These are phyloP conservation scores for Drosophila mauritiana DNA, from an alignment of 1,140 invertebrate species.

Conservation along the genomic window DNA sequence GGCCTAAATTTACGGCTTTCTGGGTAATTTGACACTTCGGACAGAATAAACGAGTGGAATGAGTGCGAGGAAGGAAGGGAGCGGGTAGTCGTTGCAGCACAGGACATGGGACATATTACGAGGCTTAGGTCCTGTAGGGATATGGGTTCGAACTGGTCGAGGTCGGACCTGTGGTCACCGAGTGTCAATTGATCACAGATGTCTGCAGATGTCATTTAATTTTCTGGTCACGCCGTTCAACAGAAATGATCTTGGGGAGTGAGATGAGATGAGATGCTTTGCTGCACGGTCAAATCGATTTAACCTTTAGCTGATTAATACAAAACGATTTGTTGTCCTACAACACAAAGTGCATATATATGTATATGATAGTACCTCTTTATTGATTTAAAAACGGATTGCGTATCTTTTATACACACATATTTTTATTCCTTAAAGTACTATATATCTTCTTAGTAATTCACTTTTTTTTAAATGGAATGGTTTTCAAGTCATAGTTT, in stretches of 20 bases:
- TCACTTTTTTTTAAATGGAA: no score
- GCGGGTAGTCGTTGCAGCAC: slow-evolving; percentile 33
- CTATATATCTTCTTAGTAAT: no score
- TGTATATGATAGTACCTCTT: no score
- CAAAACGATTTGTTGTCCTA: slow-evolving; percentile 10
- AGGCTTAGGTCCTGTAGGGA: slow-evolving; percentile 13
- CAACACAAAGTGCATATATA: no score
- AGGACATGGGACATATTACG: background rate
- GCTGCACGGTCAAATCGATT: slow-evolving; percentile 31
- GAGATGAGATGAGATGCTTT: slow-evolving; percentile 20
- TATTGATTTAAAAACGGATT: no score
- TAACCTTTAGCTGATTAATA: slow-evolving; percentile 22
- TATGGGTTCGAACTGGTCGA: slow-evolving; percentile 4
- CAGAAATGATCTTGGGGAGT: slow-evolving; percentile 50
- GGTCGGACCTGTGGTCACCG: slow-evolving; percentile 57
- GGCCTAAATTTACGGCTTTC: slow-evolving; percentile 77
- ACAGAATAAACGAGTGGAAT: slow-evolving; percentile 51
- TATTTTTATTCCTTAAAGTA: no score
- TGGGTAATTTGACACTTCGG: slow-evolving; percentile 79
- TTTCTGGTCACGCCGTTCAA: slow-evolving; percentile 50
- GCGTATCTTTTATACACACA: no score
- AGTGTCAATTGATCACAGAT: slow-evolving; percentile 75
- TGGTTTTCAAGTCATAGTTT: no score
- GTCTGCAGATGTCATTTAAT: slow-evolving; percentile 80
- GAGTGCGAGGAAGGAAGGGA: background rate